Percentiles rank a stretch among this genome's conserved stretches.
These are phyloP conservation scores for Silurus aristotelis DNA, from an alignment of 2,797 vertebrate genomes.

Conservation along the genomic window DNA sequence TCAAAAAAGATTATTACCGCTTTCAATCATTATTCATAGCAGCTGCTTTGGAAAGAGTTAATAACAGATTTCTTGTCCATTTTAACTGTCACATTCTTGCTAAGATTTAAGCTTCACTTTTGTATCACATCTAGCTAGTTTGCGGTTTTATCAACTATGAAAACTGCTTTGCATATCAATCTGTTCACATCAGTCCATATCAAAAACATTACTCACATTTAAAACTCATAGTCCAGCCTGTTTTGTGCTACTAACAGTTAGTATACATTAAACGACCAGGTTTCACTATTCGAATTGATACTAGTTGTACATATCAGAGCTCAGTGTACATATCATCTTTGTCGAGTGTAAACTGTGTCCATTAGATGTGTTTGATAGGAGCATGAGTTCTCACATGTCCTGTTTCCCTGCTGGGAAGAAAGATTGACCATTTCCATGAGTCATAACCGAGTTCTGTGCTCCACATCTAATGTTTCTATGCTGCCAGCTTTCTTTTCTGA, in stretches of 20 bases:
- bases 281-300: constrained; percentile 32
- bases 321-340: constrained; percentile 52
- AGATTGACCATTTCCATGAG: constrained; percentile 67
- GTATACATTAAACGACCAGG: constrained; percentile 27
- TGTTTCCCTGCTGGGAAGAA: constrained; percentile 51
- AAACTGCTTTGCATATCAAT: constrained; percentile 25
- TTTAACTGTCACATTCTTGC: constrained; percentile 29
- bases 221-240: constrained; percentile 44
- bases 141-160: constrained; percentile 23
- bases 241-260: constrained; percentile 48
- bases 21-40: constrained; percentile 15
- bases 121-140: constrained; percentile 27
- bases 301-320: constrained; percentile 37
- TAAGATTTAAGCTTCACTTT: constrained; percentile 31
- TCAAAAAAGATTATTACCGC: constrained; percentile 10
- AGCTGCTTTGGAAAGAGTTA: constrained; percentile 4
- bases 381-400: constrained; percentile 41
- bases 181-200: constrained; percentile 37
- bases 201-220: constrained; percentile 30
- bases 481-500: constrained; percentile 79
- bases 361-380: constrained; percentile 49
- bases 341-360: constrained; percentile 53
- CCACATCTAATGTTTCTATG: constrained; percentile 79
- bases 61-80: constrained; percentile 12
- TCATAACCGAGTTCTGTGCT: constrained; percentile 73